Base-by-base conservation (phyloP, 2,113 vertebrate species). In the Dromas ardeola region DNA sequence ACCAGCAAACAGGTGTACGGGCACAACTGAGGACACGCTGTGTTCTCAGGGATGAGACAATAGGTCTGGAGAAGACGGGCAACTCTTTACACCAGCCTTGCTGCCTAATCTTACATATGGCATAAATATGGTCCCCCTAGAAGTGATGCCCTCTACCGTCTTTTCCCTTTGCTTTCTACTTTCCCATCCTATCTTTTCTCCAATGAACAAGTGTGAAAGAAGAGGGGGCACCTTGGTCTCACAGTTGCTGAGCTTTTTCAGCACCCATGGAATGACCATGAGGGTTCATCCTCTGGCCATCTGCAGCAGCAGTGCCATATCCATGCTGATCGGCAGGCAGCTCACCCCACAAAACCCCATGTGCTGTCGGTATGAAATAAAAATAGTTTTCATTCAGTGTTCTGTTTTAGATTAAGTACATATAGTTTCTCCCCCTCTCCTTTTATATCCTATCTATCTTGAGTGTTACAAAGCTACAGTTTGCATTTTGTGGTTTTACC, bases 91-190 rank as follows among this genome's bases (percentile, higher is more conserved):
- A 58, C 11, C 21, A 17, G 13, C 62, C 38, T 49, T 21, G 22
- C 40, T 81, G 63, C 59, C 59, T 45, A 3, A 30, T 32, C 18
- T 78, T 50, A 26, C 5, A 19, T 9, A 10, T 12, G 15, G 25
- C 7, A 0, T n/a, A 58, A 70, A 5, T 30, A 49, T 12, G 36
- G 5, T 34, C 26, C 4, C 3, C 42, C 38, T 55, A n/a, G 40
- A 94, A 55, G 49, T 45, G 1, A 82, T 55, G 47, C 4, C 14
- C 69, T 87, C 78, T 70, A 30, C 29, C 53, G 29, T 30, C 8
- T 67, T 63, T 72, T 43, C 74, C 29, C 13, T 71, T 79, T 50
- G 27, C 29, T 72, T 92, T 86, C 52, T 55, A 18, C 47, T 76
- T 86, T 88, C 14, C 15, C 12, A 59, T 82, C 61, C 36, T 19